Evolutionary conservation across 2,113 vertebrate genomes (phyloP).

Genomic region (Oncorhynchus clarkii): DNA sequence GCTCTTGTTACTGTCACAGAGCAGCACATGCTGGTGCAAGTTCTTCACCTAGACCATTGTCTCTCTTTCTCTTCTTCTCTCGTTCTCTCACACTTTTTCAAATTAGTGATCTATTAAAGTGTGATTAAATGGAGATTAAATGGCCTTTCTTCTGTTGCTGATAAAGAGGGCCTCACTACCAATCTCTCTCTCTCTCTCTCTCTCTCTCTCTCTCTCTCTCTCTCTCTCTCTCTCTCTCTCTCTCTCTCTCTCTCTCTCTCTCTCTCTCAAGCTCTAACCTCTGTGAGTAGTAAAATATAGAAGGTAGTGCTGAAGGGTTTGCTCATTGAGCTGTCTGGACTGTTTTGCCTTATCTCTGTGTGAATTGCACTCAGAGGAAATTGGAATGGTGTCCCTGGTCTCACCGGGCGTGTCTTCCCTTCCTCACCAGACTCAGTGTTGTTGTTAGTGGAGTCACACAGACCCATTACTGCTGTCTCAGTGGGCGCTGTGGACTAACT

Average conservation of each 20-base stretch:
- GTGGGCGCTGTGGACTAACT: background rate
- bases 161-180: background rate
- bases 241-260: background rate
- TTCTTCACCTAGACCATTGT: background rate
- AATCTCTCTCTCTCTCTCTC: constrained; percentile 4
- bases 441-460: background rate
- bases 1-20: constrained; percentile 14
- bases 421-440: background rate
- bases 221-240: background rate
- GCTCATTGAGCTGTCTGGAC: constrained; percentile 33
- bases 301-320: constrained; percentile 8
- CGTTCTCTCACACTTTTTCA: background rate
- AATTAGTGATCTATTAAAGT: constrained; percentile 26
- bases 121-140: constrained; percentile 35
- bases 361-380: background rate
- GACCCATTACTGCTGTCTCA: constrained; percentile 21
- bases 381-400: background rate
- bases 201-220: background rate
- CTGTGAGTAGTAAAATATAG: background rate
- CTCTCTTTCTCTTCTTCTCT: background rate
- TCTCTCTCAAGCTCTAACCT: background rate
- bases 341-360: constrained; percentile 17
- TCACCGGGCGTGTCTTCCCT: background rate
- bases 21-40: background rate
- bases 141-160: constrained; percentile 6